Conservation (phyloP, 1,140 invertebrate genomes). For the Drosophila parvula region DNA sequence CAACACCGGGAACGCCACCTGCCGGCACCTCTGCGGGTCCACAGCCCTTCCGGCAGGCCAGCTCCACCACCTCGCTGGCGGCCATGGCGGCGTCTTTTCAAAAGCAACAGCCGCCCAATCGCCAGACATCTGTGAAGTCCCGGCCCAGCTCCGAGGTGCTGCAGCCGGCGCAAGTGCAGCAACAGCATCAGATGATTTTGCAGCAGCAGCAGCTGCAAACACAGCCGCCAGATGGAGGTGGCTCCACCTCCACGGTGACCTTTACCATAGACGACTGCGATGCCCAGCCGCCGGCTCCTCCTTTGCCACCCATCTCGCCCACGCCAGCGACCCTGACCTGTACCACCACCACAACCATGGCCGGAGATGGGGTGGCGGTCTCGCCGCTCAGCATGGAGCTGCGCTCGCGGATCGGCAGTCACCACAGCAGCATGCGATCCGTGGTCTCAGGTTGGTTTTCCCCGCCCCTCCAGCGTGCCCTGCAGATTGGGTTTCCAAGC, state of each 20-base stretch:
- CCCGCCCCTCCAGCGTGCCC: no score
- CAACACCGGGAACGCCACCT: constrained; percentile 56
- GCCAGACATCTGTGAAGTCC: constrained; percentile 52
- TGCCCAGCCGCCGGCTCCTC: constrained; percentile 11
- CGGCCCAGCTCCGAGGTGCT: constrained; percentile 69
- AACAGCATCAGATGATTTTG: constrained; percentile 9
- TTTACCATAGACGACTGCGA: constrained; percentile 79
- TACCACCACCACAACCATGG: constrained; percentile 73
- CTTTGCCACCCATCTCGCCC: constrained; percentile 31
- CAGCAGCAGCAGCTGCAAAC: constrained; percentile 22
- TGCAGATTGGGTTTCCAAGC: constrained; percentile 15
- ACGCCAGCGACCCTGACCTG: constrained; percentile 63
- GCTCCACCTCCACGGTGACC: constrained; percentile 71
- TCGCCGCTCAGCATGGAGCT: constrained; percentile 63
- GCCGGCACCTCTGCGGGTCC: constrained; percentile 14
- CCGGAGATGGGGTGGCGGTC: constrained; percentile 53
- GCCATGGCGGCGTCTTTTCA: constrained; percentile 64
- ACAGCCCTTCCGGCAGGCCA: constrained; percentile 69
- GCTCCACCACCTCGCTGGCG: constrained; percentile 64
- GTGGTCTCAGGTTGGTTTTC: constrained; percentile 72
- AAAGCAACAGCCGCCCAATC: constrained; percentile 56
- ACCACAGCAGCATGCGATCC: constrained; percentile 80
- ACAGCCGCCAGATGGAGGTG: constrained; percentile 17
- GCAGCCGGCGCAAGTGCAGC: constrained; percentile 48
- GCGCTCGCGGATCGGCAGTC: constrained; percentile 65